Base-by-base conservation (phyloP, 2,888 invertebrate species). In the Pycnomerus fuliginosus region DNA sequence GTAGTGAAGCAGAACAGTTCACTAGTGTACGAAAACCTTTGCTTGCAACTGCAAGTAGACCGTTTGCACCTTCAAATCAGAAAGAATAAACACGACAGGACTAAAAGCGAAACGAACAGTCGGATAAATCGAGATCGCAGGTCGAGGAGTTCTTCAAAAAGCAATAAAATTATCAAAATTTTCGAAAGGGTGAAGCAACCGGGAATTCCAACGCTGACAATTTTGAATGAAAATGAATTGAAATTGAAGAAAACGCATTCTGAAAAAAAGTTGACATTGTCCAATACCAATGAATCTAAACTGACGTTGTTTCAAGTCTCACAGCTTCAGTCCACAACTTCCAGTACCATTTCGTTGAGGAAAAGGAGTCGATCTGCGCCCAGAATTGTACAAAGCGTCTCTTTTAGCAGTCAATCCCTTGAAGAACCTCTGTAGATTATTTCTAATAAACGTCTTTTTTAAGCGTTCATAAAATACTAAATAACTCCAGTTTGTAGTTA, bases 1-100 rank as follows among this genome's bases (percentile, higher is more conserved):
- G 71, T 72, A 28, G 62, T 71, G 3, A 70, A 70, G 48, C 66
- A 70, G 44, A 73, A 73, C 43, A 68, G 70, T 37, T 62, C 61
- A 16, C 51, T 73, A 47, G 64, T 71, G n/a, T 69, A 72, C 41
- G 72, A 73, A 53, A 72, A 71, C 48, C 48, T 73, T 2, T 65
- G 64, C 42, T 56, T 72, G 16, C 71, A 71, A 57, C 53, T 67
- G 29, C 64, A 71, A 56, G 53, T 70, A 3, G 71, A 72, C 37
- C 60, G 64, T 34, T 38, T 69, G 23, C 55, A 58, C 38, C 32
- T 53, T 10, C 62, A 66, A 55, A 49, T 62, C 16, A 63, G 68
- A 33, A 61, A 59, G 34, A 22, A 65, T 3, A 65, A 63, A 48
- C 48, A 62, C 13, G 37, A 56, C 5, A 52, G 62, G 39, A 51